A percentile compares a stretch with the other conserved stretches of the same genome.
phyloP scores from a whole-genome alignment of 2,797 vertebrate species.

The Dromococcyx pavoninus region DNA sequence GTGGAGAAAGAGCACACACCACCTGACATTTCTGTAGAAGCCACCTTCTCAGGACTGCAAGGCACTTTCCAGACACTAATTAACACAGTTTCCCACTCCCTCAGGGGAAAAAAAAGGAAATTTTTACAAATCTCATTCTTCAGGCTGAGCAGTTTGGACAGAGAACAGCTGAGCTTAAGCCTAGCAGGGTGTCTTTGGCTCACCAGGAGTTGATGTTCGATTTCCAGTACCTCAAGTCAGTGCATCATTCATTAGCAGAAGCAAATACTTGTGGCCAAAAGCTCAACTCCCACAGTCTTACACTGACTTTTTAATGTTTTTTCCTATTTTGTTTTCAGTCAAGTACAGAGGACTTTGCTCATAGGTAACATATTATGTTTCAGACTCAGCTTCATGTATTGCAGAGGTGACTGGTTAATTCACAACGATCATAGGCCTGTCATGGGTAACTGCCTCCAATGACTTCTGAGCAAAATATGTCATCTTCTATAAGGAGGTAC shows the following conservation, averaged over 20 bases:
- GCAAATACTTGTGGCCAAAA: background rate
- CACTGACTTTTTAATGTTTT: background rate
- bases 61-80: background rate
- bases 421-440: accelerated
- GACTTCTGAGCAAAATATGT: background rate
- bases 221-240: background rate
- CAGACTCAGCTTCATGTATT: background rate
- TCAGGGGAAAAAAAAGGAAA: background rate
- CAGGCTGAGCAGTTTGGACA: background rate
- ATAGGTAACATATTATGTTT: background rate
- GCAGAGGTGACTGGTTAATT: background rate
- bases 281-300: background rate
- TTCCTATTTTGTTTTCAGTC: background rate
- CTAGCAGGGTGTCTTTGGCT: background rate
- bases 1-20: background rate
- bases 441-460: background rate
- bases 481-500: background rate
- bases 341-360: background rate
- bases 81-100: background rate
- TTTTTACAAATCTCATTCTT: background rate
- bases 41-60: background rate
- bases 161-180: background rate
- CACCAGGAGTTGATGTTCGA: background rate
- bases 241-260: background rate
- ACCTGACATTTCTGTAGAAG: background rate